These are phyloP conservation scores for Ditylenchus dipsaci DNA, from an alignment of 1,140 invertebrate species.

Conservation along the genomic window DNA sequence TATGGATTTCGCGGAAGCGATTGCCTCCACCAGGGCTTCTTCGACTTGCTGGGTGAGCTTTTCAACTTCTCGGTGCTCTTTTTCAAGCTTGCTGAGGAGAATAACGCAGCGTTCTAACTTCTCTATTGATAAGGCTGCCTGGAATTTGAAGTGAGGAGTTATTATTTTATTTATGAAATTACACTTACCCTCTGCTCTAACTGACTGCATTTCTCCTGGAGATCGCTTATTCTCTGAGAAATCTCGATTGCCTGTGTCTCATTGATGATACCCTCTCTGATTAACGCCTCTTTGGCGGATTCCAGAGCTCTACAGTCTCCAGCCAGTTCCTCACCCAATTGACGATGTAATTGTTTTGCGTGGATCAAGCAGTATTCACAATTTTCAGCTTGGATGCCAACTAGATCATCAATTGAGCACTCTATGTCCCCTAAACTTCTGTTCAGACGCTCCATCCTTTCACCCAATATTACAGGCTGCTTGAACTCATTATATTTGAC, in stretches of 20 bases:
- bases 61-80: slow-evolving; percentile 29
- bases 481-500: slow-evolving; percentile 52
- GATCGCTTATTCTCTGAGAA: slow-evolving; percentile 15
- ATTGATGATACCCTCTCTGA: slow-evolving; percentile 43
- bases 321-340: slow-evolving; percentile 25
- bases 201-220: slow-evolving; percentile 21
- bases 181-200: slow-evolving; percentile 24
- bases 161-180: slow-evolving; percentile 17
- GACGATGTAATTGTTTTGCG: slow-evolving; percentile 27
- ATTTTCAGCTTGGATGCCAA: slow-evolving; percentile 42
- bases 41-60: slow-evolving; percentile 29
- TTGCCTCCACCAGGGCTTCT: background rate
- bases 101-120: slow-evolving; percentile 33
- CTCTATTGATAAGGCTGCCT: slow-evolving; percentile 25
- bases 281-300: slow-evolving; percentile 38
- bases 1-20: background rate
- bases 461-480: slow-evolving; percentile 46
- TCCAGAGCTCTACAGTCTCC: slow-evolving; percentile 36
- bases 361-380: slow-evolving; percentile 46
- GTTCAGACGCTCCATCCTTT: slow-evolving; percentile 41
- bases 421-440: slow-evolving; percentile 40
- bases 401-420: slow-evolving; percentile 45
- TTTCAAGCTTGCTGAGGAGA: slow-evolving; percentile 37
- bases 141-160: slow-evolving; percentile 20
- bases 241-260: slow-evolving; percentile 37